Evolutionary conservation across 2,888 invertebrate species (phyloP), one percentile per base, ranked within the genome.

Genomic region (Megamerina dolium): DNA sequence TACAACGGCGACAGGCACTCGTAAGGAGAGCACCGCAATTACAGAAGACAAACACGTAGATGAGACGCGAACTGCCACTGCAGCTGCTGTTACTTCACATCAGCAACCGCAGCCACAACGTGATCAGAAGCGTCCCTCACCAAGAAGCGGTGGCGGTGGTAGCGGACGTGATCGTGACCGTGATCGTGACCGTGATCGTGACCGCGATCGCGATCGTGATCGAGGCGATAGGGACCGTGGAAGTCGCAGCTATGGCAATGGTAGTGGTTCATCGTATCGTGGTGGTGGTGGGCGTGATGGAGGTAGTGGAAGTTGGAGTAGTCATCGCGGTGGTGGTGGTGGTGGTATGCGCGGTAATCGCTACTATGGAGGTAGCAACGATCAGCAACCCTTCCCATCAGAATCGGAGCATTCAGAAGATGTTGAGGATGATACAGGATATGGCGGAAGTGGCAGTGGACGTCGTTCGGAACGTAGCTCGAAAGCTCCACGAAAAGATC

Each of bases 331-430:
- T 41, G 51, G 55, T 19, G 55, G 55, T 20, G 55, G 60, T 1
- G 58, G 52, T 54, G n/a, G n/a, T n/a, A 72, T 49, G 55, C 68
- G 51, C 48, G 73, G 51, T 4, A 59, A 64, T 45, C 50, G 53
- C 21, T 51, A 50, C 32, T 50, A 52, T 36, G 43, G 41, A 8
- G 31, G 41, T 29, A 51, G 46, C 31, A 40, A 48, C 27, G 73
- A 54, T 49, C 73, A 73, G 36, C 73, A 74, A 29, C 56, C 57
- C 13, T 76, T 75, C 19, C 75, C 74, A 57, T 74, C 73, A 31
- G 76, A 75, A 37, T 83, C 85, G 12, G 87, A 87, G 61, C 65
- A 69, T 31, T 85, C 85, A 0, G 87, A 87, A 57, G 81, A 81
- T 27, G 84, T 86, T 17, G 82, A 81, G 3, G 87, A 87, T 49